Base-by-base conservation (phyloP, 2,113 vertebrate species). In the Colinus virginianus region DNA sequence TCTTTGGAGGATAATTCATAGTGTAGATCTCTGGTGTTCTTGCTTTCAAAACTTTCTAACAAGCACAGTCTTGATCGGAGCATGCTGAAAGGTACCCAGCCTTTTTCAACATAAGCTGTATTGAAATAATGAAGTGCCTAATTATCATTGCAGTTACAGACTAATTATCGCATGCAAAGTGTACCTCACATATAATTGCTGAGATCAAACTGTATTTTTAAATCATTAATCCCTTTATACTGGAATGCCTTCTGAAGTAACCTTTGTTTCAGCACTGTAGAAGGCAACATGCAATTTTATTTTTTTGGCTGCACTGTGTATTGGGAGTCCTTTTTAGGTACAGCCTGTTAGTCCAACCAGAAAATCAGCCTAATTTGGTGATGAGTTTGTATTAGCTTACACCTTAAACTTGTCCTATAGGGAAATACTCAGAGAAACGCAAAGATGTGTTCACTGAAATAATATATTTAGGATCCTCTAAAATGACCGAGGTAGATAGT, bases 141-240 rank as follows among this genome's bases (percentile, higher is more conserved):
- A 96, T 97, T 96, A 96, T 84, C 87, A 84, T 68, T 83, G 82
- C 5, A 49, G 68, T 82, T 85, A n/a, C 58, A 85, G 90, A 87
- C 70, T 96, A 94, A 96, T 96, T 93, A 87, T 96, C 79, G 94
- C 90, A 81, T 88, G 82, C 48, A 93, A 97, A 95, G 92, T 97
- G 90, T 61, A 70, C 83, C 88, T 96, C 92, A 93, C 42, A 78
- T 86, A 45, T 95, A 95, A 97, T 96, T 96, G 96, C 59, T 88
- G 64, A 67, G 49, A 91, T 91, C 80, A 94, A 92, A 94, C 49
- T 91, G 90, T 89, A 71, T 95, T 97, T 97, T 48, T 3, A 92
- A 88, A 87, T 70, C 5, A 64, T 61, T 87, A 86, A 78, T 89
- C 45, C 40, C 8, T 16, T 19, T 94, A 94, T 95, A 96, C 89